Base-by-base conservation (phyloP, 2,797 vertebrate species). In the Graptemys geographica region DNA sequence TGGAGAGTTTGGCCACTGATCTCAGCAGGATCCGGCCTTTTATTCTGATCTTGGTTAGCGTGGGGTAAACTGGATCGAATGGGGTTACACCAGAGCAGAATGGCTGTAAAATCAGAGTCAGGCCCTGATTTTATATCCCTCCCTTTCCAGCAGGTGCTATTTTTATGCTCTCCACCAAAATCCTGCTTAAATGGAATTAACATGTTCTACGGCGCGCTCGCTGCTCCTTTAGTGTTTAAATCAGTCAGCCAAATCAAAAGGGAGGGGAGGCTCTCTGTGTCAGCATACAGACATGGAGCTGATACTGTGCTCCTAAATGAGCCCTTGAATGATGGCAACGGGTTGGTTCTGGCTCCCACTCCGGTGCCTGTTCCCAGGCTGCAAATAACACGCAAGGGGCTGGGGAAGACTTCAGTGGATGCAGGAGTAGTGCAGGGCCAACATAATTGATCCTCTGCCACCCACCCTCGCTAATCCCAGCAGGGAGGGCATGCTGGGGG, bases 401-500 rank as follows among this genome's bases (percentile, higher is more conserved):
- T 28, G 25, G 25, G 25, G 41, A 6, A 25, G 41, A 74, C 37
- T 44, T 74, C 72, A 7, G 4, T 44, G 41, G 72, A 25, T 28
- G 41, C 12, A 76, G 23, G 41, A 28, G 11, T 12, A 16, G 11
- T 28, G 7, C 25, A 76, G 44, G 31, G 51, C 44, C 37, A 12
- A 47, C 21, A 8, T 25, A 37, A 23, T 31, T 25, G 33, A 47
- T 23, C 23, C 11, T 6, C 78, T 56, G 81, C 53, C 47, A 19
- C 18, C 13, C 47, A 8, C 28, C 41, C 74, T 81, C 55, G 12
- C 0, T 41, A 0, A 84, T 47, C 16, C 1, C 0, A 6, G 47
- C 41, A 78, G 2, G 1, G 23, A 55, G 28, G 33, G 41, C 37
- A 41, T 0, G 1, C 51, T 33, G 19, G 59, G 49, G 52, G 37